These are phyloP conservation scores for Cranoglanis bouderius DNA, from an alignment of 2,113 vertebrate species.

Conservation along the genomic window DNA sequence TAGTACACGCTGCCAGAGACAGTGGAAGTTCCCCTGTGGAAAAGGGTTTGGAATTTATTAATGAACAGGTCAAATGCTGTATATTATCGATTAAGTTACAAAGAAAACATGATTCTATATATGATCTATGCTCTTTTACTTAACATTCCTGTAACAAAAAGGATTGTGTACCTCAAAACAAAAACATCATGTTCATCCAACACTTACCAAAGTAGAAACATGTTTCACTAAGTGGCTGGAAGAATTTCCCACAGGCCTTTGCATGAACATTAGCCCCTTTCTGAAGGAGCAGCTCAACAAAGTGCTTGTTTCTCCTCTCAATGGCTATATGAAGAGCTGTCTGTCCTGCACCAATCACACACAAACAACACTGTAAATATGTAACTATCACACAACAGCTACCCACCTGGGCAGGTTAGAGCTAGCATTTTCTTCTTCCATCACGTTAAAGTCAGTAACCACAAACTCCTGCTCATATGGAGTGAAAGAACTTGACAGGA, in stretches of 20 bases:
- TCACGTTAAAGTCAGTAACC: background rate
- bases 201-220: slow-evolving; percentile 94
- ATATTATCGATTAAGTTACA: too few relatives aligned
- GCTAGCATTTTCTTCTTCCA: background rate
- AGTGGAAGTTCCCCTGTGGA: slow-evolving; percentile 88
- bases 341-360: slow-evolving; percentile 78
- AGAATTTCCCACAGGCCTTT: slow-evolving; percentile 89
- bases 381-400: background rate
- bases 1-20: slow-evolving; percentile 93
- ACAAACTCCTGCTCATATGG: background rate
- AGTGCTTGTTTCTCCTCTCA: slow-evolving; percentile 84
- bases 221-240: slow-evolving; percentile 82
- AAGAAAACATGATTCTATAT: too few relatives aligned
- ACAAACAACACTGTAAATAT: background rate
- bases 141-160: background rate
- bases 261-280: slow-evolving; percentile 88
- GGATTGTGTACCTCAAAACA: background rate
- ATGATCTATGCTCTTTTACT: background rate
- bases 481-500: background rate
- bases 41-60: background rate
- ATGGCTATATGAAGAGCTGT: slow-evolving; percentile 94
- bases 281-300: slow-evolving; percentile 85
- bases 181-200: background rate
- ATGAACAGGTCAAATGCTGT: too few relatives aligned
- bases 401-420: background rate